Evolutionary conservation across 2,888 invertebrate genomes (phyloP), one percentile per base, ranked within the genome.

Genomic region (Ophraella communa): DNA sequence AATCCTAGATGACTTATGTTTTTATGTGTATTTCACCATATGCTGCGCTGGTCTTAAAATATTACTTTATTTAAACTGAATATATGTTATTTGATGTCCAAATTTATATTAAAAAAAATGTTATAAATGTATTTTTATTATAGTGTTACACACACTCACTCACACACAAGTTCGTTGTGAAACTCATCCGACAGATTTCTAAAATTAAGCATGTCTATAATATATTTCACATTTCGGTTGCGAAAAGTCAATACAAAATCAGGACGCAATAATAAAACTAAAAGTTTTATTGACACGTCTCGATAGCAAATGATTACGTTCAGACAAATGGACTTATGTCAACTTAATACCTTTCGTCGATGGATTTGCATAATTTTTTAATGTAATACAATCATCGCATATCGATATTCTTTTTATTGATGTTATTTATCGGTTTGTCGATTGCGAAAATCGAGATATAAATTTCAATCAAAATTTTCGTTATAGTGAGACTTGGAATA

Each of bases 161-260:
- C 23, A 55, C 39, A 55, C 17, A 42, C 4, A 10, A 23, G 18
- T 7, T 55, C n/a, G 21, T 57, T 57, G 47, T 57, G 57, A 57
- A 57, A 57, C 20, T 21, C 45, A 30, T 33, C 30, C 27, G 55
- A 56, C 51, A 33, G 65, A 45, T 65, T 65, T 51, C 65, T 53
- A 65, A 65, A 62, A 54, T 27, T 57, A 33, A 51, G 27, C 51
- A 52, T 39, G 52, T 27, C 51, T 60, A 57, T n/a, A n/a, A n/a
- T n/a, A n/a, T 60, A 66, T 66, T 66, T 66, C 66, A 64, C 63
- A 59, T 67, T 67, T 67, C 21, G 59, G 59, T 67, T 67, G 62
- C 67, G 67, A 67, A 67, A 67, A 67, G 61, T 54, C 62, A 64
- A 67, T 64, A 64, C 49, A 45, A 60, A 45, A 47, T 53, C 56